These are phyloP conservation scores for Petrocephalus microphthalmus DNA, from an alignment of 2,113 vertebrate genomes.

Conservation along the genomic window DNA sequence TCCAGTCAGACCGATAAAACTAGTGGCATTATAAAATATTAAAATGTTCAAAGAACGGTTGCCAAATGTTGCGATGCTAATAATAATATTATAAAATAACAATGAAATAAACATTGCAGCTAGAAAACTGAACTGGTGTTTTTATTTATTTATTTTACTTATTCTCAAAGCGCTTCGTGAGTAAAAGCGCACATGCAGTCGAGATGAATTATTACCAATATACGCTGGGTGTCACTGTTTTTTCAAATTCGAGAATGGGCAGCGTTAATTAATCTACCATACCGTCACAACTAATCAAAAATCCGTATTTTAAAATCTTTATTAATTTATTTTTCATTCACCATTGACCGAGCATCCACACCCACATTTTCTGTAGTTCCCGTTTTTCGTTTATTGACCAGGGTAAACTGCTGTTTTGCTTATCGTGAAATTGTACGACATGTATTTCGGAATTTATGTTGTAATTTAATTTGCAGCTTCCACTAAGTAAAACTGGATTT, in stretches of 20 bases:
- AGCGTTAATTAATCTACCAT: neutral
- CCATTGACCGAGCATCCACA: neutral
- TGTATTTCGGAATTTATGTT: neutral
- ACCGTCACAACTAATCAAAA: neutral
- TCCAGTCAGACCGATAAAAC: neutral
- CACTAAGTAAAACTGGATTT: neutral
- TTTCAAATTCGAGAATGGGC: neutral
- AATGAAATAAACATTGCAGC: neutral
- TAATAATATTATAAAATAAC: neutral
- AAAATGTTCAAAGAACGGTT: neutral
- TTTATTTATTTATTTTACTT: neutral
- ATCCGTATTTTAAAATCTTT: neutral
- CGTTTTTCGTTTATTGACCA: neutral
- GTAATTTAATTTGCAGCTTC: neutral
- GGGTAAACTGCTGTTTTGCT: neutral
- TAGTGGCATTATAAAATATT: neutral
- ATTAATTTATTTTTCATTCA: neutral
- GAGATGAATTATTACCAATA: neutral
- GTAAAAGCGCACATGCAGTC: neutral
- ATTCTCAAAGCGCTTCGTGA: neutral
- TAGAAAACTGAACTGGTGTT: neutral
- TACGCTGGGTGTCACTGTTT: slow-evolving; percentile 15
- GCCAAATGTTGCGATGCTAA: neutral
- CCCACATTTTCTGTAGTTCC: neutral
- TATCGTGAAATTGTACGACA: neutral